Percentiles rank a stretch among this genome's conserved stretches.
Evolutionary conservation across 1,140 invertebrate genomes (phyloP).

Genomic region (Drosophila kurseongensis): DNA sequence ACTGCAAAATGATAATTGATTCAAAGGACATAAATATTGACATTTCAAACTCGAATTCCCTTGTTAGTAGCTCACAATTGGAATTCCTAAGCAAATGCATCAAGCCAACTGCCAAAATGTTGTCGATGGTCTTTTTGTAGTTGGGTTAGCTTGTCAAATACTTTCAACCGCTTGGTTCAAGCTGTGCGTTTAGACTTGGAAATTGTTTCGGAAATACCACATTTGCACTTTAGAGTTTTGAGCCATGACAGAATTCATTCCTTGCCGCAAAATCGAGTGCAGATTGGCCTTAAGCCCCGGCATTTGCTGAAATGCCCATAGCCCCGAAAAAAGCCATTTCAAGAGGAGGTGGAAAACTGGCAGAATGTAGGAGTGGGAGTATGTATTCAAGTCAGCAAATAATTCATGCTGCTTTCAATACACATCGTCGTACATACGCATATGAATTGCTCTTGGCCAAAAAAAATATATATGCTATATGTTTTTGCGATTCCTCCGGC

Average conservation of each 20-base stretch:
- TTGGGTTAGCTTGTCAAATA: slow-evolving; percentile 2
- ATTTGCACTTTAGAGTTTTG: slow-evolving; percentile 27
- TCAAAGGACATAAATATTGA: too few species aligned
- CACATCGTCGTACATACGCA: background rate
- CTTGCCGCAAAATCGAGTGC: slow-evolving; percentile 1
- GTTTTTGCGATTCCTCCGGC: slow-evolving; percentile 35
- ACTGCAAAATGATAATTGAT: too few species aligned
- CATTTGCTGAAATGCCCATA: slow-evolving; percentile 28
- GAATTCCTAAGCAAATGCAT: too few species aligned
- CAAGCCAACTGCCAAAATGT: background rate
- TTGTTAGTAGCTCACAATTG: too few species aligned
- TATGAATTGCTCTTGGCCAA: slow-evolving; percentile 39
- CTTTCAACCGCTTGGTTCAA: slow-evolving; percentile 10
- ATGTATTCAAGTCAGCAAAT: slow-evolving; percentile 46
- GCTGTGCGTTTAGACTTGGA: slow-evolving; percentile 30
- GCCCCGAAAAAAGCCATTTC: slow-evolving; percentile 34
- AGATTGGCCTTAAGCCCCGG: slow-evolving; percentile 19
- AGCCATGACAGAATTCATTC: background rate
- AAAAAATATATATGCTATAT: slow-evolving; percentile 38
- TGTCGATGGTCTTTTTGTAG: slow-evolving; percentile 12
- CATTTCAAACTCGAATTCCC: too few species aligned
- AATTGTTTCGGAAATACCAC: slow-evolving; percentile 21
- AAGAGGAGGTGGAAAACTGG: background rate
- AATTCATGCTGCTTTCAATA: slow-evolving; percentile 49
- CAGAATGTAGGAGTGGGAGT: background rate